Base-by-base conservation (phyloP, 2,888 invertebrate species). In the Lordiphosa andalusiaca region DNA sequence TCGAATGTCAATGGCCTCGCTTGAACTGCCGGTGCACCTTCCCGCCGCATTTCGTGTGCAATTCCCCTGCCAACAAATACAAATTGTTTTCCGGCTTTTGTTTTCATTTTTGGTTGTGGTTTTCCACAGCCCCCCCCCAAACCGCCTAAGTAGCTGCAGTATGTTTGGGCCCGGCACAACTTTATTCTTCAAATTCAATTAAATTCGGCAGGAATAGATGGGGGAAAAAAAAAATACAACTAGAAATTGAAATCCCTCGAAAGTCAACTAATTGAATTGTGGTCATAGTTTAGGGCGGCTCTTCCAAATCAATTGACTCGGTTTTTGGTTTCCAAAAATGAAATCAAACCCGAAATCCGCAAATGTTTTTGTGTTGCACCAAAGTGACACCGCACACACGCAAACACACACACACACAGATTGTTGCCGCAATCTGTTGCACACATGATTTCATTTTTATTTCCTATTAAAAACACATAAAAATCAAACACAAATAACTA, bases 391-490 rank as follows among this genome's bases (percentile, higher is more conserved):
- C 41, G 13, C 60, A 52, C 53, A 30, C 7, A 30, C 2, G 3
- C 7, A 30, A 7, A 16, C 10, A 16, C 25, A 25, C 7, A 30
- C 7, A 16, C 10, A 16, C 25, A 25, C 25, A 53, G 53, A 53
- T 53, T 25, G 38, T 41, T 41, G 41, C 80, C 80, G 57, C 80
- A 80, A 80, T 80, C 80, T 80, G 80, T 84, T 80, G 80, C 80
- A 84, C 84, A 80, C 82, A 84, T 80, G 82, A 80, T 80, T 80
- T 80, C 84, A 84, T 80, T 80, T 80, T 84, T 80, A 80, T 80
- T 84, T 75, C 84, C 75, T 52, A 80, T 80, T 80, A 80, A 84
- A 80, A 82, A 53, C 84, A 67, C 78, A 80, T 80, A 84, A 84
- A 80, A 82, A 75, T 80, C 80, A 69, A 84, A 84, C 52, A 63